These are phyloP conservation scores for Germaria angustata DNA, from an alignment of 2,888 invertebrate genomes.

Conservation along the genomic window DNA sequence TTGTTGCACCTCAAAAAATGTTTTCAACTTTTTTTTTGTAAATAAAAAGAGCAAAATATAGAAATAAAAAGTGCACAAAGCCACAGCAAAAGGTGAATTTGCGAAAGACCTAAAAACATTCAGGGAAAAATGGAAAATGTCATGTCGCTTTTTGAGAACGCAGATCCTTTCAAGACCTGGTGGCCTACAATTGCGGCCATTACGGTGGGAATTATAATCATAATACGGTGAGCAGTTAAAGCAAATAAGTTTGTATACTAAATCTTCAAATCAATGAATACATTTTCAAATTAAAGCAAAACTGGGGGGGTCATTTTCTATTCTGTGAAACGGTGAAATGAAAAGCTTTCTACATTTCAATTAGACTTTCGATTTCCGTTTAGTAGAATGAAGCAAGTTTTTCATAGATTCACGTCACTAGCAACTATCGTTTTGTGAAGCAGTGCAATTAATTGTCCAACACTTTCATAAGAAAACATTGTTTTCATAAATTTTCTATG, in stretches of 20 bases:
- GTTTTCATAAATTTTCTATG: too few species aligned
- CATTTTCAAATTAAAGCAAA: too few species aligned
- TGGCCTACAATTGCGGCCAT: conserved; percentile 82
- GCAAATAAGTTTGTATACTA: not conserved
- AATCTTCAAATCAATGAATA: not conserved
- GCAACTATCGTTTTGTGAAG: too few species aligned
- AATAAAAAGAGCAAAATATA: not conserved
- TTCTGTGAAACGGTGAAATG: too few species aligned
- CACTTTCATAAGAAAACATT: too few species aligned
- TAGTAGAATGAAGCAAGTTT: too few species aligned
- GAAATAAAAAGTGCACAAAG: not conserved
- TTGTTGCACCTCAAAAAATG: conserved; percentile 13
- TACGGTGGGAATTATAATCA: conserved; percentile 80
- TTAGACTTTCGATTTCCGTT: too few species aligned
- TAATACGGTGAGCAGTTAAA: conserved; percentile 78
- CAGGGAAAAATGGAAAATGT: conserved; percentile 75
- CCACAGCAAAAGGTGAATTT: conserved; percentile 27
- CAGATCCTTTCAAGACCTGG: conserved; percentile 81
- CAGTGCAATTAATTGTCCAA: too few species aligned
- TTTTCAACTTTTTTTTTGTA: not conserved
- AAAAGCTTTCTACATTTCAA: too few species aligned
- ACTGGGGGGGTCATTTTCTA: too few species aligned
- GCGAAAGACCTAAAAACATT: not conserved
- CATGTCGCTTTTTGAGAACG: conserved; percentile 76
- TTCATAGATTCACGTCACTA: too few species aligned